Evolutionary conservation across 2,888 invertebrate genomes (phyloP).

Genomic region (Philereme vetulata): DNA sequence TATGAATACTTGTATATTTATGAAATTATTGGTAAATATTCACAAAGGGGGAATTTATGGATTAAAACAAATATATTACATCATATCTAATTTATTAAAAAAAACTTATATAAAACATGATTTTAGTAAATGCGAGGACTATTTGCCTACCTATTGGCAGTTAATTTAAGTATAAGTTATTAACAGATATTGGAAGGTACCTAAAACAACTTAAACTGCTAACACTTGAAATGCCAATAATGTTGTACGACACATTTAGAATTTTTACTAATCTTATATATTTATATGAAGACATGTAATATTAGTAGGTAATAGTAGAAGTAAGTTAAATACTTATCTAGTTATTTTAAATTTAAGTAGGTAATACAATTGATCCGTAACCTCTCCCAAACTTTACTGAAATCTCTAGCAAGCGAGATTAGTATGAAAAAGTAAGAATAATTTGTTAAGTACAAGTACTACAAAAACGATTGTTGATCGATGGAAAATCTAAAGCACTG

Average conservation of each 20-base stretch:
- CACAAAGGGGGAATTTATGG: too few relatives aligned
- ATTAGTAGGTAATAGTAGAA: slow-evolving; percentile 16
- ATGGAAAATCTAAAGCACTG: not conserved
- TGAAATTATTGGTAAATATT: too few relatives aligned
- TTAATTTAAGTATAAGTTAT: slow-evolving; percentile 53
- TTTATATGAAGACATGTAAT: slow-evolving; percentile 39
- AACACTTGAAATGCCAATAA: slow-evolving; percentile 74
- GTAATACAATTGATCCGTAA: slow-evolving; percentile 9
- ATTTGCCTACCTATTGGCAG: slow-evolving; percentile 64
- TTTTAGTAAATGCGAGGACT: slow-evolving; percentile 76
- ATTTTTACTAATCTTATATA: slow-evolving; percentile 49
- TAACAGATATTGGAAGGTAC: slow-evolving; percentile 64
- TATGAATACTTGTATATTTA: too few relatives aligned
- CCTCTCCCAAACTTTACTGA: slow-evolving; percentile 1
- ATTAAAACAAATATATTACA: not conserved
- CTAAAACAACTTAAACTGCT: slow-evolving; percentile 52
- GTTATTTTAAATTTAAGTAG: slow-evolving; percentile 29
- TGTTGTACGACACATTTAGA: slow-evolving; percentile 69
- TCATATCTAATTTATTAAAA: slow-evolving; percentile 46
- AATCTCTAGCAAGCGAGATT: not conserved
- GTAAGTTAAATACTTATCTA: slow-evolving; percentile 24
- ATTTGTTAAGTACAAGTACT: too few relatives aligned
- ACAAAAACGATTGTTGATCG: not conserved
- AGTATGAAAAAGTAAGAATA: not conserved
- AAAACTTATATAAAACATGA: slow-evolving; percentile 41